Percentiles rank a stretch among this genome's conserved stretches.
Conservation (phyloP, 2,113 vertebrate genomes). For the Collichthys lucidus region DNA sequence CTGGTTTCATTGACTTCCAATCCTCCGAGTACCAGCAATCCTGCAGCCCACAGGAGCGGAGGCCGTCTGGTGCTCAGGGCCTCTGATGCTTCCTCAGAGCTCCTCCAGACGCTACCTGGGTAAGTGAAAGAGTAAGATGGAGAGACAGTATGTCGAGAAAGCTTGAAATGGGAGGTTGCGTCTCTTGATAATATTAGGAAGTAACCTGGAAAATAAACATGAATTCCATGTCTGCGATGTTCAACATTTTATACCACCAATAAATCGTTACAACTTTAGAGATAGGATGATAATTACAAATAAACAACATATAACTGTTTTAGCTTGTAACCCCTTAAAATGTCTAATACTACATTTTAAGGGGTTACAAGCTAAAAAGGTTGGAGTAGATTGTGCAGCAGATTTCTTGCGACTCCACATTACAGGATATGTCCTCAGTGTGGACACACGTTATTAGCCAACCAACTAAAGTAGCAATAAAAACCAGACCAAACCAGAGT, state of each 20-base stretch:
- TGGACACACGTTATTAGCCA: neutral
- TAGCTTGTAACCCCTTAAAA: neutral
- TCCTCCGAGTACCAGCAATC: conserved; percentile 62
- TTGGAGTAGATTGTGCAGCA: too few relatives aligned
- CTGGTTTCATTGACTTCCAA: conserved; percentile 78
- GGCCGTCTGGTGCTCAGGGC: conserved; percentile 40
- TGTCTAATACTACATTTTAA: too few relatives aligned
- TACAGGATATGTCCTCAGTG: neutral
- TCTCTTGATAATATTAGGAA: conserved; percentile 8
- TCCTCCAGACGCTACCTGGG: conserved; percentile 47
- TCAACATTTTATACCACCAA: conserved; percentile 11
- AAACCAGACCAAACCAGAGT: too few relatives aligned
- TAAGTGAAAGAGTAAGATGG: conserved; percentile 50
- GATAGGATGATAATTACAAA: neutral
- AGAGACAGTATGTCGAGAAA: conserved; percentile 19
- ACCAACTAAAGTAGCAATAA: neutral
- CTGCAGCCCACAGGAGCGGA: conserved; percentile 53
- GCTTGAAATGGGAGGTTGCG: neutral
- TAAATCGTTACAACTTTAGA: neutral
- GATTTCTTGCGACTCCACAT: neutral
- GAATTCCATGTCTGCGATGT: neutral
- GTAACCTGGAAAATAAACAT: conserved; percentile 4
- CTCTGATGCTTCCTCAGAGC: conserved; percentile 47
- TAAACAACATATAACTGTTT: neutral
- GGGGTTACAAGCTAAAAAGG: too few relatives aligned